Conservation (phyloP, 53 echinoderm and acorn worm species). For the Echinometra lucunter region DNA sequence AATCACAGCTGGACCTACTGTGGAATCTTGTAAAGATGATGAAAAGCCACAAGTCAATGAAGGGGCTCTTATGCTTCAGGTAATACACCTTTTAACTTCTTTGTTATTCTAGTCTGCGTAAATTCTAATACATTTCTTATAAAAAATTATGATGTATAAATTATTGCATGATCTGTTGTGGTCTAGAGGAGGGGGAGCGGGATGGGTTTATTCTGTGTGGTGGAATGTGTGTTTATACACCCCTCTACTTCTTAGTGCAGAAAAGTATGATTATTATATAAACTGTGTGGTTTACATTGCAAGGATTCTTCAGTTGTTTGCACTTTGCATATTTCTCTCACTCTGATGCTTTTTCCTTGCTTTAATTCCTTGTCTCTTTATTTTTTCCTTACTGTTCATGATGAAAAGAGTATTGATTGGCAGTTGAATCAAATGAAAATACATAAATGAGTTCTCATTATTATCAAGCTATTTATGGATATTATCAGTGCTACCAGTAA, state of each 20-base stretch:
- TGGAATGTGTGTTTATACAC: too few relatives aligned
- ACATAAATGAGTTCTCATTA: not conserved
- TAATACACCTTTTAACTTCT: slow-evolving; percentile 7
- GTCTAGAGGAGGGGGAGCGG: too few relatives aligned
- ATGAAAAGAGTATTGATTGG: not conserved
- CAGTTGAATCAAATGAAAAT: not conserved
- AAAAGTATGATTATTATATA: too few relatives aligned
- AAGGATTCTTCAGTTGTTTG: too few relatives aligned
- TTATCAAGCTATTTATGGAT: not conserved
- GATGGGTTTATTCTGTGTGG: too few relatives aligned
- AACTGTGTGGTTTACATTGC: too few relatives aligned
- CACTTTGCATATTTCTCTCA: not conserved
- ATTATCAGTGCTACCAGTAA: not conserved
- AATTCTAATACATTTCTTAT: too few relatives aligned
- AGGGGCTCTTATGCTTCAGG: slow-evolving; percentile 95
- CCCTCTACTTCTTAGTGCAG: too few relatives aligned
- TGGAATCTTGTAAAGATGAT: slow-evolving; percentile 3
- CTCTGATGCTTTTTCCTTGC: not conserved
- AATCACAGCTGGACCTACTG: slow-evolving; percentile 71
- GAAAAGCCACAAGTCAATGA: slow-evolving; percentile 71
- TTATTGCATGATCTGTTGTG: too few relatives aligned
- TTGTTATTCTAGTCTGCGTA: not conserved
- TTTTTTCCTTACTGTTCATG: not conserved
- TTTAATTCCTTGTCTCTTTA: not conserved
- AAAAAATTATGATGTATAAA: too few relatives aligned